phyloP scores from a whole-genome alignment of 2,888 invertebrate species.

The Gari tellinella region DNA sequence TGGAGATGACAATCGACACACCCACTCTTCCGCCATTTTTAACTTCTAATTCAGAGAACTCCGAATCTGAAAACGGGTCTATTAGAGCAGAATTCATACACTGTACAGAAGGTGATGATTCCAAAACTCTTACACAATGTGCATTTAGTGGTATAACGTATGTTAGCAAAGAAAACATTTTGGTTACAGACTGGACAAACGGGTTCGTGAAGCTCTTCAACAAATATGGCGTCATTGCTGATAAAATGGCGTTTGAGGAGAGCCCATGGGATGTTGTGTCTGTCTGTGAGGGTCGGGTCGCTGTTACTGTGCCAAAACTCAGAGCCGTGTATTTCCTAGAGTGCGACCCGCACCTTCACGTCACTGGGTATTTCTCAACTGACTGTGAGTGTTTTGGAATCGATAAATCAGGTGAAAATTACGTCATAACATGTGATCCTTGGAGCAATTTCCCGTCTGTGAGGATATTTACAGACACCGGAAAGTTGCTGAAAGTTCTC shows the following conservation, averaged over 20 bases:
- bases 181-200: constrained; percentile 50
- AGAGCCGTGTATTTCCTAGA: constrained; percentile 51
- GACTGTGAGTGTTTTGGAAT: constrained; percentile 56
- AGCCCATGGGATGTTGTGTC: constrained; percentile 53
- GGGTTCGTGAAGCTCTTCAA: constrained; percentile 46
- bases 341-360: constrained; percentile 39
- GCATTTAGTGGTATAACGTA: constrained; percentile 55
- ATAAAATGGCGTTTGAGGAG: constrained; percentile 34
- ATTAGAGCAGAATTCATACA: neutral
- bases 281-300: constrained; percentile 29
- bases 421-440: constrained; percentile 50
- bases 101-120: too few relatives aligned
- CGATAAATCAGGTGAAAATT: constrained; percentile 38
- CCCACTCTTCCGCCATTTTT: constrained; percentile 45
- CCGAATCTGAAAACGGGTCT: neutral
- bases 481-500: constrained; percentile 21
- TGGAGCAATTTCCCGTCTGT: constrained; percentile 49
- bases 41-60: constrained; percentile 1
- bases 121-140: neutral
- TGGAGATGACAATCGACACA: constrained; percentile 1
- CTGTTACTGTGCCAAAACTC: constrained; percentile 50
- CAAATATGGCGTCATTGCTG: constrained; percentile 43
- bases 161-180: constrained; percentile 36
- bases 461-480: constrained; percentile 29
- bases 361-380: constrained; percentile 29